Conservation (phyloP, 2,888 invertebrate species). For the Limnephilus lunatus region DNA sequence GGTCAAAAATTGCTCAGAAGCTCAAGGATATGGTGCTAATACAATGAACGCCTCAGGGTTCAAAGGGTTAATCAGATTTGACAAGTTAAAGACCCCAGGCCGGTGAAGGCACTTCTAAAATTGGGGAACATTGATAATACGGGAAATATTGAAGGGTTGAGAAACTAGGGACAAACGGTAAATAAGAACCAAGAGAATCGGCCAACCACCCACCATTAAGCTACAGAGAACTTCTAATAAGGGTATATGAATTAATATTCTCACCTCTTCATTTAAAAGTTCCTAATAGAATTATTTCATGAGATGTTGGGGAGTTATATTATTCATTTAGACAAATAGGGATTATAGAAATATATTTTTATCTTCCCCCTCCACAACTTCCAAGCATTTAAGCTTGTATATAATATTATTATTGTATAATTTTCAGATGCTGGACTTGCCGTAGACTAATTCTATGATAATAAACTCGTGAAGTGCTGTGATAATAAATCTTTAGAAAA, state of each 20-base stretch:
- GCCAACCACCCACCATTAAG: background rate
- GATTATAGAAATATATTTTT: background rate
- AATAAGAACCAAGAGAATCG: background rate
- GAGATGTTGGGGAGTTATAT: background rate
- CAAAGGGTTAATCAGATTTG: no score
- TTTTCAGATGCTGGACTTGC: slow-evolving; percentile 55
- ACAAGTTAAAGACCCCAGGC: background rate
- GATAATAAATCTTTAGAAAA: slow-evolving; percentile 32
- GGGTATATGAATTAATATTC: background rate
- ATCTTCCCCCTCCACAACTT: background rate
- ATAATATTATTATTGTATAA: background rate
- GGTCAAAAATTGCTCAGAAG: no score
- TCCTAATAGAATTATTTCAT: background rate
- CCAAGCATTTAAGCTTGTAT: background rate
- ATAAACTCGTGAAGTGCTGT: background rate
- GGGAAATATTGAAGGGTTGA: background rate
- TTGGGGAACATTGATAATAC: no score
- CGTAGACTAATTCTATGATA: background rate
- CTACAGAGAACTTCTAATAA: background rate
- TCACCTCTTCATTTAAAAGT: background rate
- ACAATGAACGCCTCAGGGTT: no score
- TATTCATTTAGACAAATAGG: background rate
- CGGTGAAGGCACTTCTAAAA: background rate
- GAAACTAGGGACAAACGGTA: background rate
- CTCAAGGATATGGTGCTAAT: no score